Evolutionary conservation across 2,797 vertebrate species (phyloP).

Genomic region (Centropyge bicolor): DNA sequence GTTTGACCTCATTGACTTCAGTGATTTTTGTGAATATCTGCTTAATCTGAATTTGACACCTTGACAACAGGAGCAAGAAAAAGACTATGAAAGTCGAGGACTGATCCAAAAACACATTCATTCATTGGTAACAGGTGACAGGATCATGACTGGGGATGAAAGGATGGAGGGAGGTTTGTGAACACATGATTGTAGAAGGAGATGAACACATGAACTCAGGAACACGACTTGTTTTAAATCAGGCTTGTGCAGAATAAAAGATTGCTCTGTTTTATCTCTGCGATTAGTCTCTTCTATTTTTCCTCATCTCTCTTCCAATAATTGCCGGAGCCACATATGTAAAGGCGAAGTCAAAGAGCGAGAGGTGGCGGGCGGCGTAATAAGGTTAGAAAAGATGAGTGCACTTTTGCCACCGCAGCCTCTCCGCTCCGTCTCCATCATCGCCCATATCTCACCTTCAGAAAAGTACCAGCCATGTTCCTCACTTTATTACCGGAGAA

Average conservation of each 20-base stretch:
- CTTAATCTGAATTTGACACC: too few species aligned
- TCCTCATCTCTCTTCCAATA: slow-evolving; percentile 10
- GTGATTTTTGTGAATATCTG: too few species aligned
- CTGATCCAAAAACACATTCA: too few species aligned
- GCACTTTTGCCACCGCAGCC: slow-evolving; percentile 27
- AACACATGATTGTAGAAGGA: too few species aligned
- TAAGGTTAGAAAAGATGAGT: slow-evolving; percentile 51
- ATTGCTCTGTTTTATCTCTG: background rate
- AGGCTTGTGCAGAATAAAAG: background rate
- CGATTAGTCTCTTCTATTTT: background rate
- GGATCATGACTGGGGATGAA: too few species aligned
- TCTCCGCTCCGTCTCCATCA: slow-evolving; percentile 28
- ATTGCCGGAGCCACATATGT: slow-evolving; percentile 14
- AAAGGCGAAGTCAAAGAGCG: slow-evolving; percentile 19
- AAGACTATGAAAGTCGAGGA: too few species aligned
- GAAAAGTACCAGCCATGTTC: slow-evolving; percentile 30
- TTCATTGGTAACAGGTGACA: too few species aligned
- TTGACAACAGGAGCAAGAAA: too few species aligned
- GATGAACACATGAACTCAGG: too few species aligned
- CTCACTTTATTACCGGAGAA: slow-evolving; percentile 45
- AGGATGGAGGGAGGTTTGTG: too few species aligned
- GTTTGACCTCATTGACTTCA: too few species aligned
- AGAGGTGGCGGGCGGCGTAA: slow-evolving; percentile 3
- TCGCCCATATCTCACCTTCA: slow-evolving; percentile 42
- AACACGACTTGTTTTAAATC: too few species aligned